Evolutionary conservation across 1,140 invertebrate genomes (phyloP), one percentile per base, ranked within the genome.

Genomic region (Drosophila cardini): DNA sequence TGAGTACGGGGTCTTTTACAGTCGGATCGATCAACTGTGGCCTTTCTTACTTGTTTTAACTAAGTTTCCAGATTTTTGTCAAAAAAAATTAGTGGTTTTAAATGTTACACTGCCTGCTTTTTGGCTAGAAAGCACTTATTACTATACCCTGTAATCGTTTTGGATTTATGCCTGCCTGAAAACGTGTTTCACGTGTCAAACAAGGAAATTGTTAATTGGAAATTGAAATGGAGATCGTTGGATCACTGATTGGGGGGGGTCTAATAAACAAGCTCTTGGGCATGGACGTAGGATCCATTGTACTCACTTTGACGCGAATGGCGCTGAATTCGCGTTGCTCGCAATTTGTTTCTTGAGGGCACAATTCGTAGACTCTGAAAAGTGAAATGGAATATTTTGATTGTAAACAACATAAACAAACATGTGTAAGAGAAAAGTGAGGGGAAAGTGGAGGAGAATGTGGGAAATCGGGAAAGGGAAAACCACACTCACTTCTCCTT

Each of bases 281-380:
- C 52, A 60, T 53, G 50, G 26, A 18, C 50, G 4, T 53, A 9
- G 32, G 26, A 6, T 15, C 5, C 7, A 53, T 32, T 56, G 42
- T 76, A 90, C 90, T 85, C 70, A 91, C 90, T 85, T 89, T 91
- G 42, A 82, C 90, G 46, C 90, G 83, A 57, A 91, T 90, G 0
- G 90, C 90, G 67, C 76, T 90, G 55, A 90, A 91, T 68, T 90
- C 90, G 15, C 90, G 83, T 62, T 90, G 80, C 21, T 91, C 90
- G 40, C 90, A 91, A 43, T 91, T 90, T 10, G 76, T 90, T 76
- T 91, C 85, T 75, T 87, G 78, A 52, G 83, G 77, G 78, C 90
- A 91, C 64, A 91, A 76, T 76, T 91, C 90, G 74, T 87, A 91
- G 52, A 91, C 80, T 65, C 90, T 91, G 67, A 40, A 71, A 71